phyloP scores from a whole-genome alignment of 1,140 invertebrate genomes.

The Colletes latitarsis region DNA sequence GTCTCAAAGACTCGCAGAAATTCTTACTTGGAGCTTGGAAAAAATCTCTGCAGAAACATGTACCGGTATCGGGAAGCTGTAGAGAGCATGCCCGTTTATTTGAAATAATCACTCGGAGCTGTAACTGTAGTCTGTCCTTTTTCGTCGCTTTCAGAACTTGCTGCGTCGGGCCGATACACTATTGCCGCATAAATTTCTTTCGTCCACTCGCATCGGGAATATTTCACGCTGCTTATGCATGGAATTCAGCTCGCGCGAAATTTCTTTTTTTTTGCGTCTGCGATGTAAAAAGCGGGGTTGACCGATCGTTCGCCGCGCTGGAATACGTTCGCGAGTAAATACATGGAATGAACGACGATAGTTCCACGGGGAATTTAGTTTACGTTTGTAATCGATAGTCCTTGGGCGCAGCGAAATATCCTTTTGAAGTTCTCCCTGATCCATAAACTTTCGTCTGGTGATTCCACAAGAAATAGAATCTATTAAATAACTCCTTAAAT shows the following conservation, averaged over 20 bases:
- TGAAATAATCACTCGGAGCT: background rate
- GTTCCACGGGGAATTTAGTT: background rate
- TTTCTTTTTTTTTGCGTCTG: background rate
- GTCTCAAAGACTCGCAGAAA: background rate
- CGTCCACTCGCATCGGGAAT: background rate
- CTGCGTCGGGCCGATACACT: background rate
- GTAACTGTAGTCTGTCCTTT: background rate
- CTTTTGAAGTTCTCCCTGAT: background rate
- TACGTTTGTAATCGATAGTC: background rate
- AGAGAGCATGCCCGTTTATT: background rate
- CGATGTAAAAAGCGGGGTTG: background rate
- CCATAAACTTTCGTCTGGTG: too few species aligned
- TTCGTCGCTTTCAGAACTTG: background rate
- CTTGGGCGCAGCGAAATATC: background rate
- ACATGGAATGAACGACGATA: background rate
- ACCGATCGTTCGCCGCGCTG: background rate
- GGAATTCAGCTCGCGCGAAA: background rate
- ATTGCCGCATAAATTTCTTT: background rate
- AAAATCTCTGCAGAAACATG: background rate
- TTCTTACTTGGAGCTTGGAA: constrained; percentile 20
- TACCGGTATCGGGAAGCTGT: too few species aligned
- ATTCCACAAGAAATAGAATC: too few species aligned
- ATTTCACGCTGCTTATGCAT: background rate
- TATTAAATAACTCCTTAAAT: too few species aligned
- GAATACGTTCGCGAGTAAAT: too few species aligned